Conservation (phyloP, 2,113 vertebrate species). For the Rhipidura dahli region DNA sequence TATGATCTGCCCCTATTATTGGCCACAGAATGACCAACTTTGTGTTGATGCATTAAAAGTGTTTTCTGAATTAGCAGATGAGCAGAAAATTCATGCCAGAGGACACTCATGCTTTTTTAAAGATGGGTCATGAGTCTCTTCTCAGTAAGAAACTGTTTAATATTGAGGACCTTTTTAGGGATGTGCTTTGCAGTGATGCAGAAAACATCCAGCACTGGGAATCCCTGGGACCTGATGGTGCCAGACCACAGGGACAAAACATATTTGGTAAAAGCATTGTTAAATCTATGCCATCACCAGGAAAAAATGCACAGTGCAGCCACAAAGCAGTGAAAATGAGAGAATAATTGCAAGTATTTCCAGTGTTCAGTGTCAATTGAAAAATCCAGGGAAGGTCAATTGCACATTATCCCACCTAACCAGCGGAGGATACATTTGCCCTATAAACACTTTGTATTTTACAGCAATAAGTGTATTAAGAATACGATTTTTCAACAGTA, state of each 20-base stretch:
- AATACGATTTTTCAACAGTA: neutral
- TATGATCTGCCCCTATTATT: neutral
- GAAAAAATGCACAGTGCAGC: neutral
- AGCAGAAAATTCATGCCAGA: neutral
- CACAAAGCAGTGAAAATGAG: neutral
- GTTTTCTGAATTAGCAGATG: neutral
- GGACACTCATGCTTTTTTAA: neutral
- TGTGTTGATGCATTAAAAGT: neutral
- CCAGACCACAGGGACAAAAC: neutral
- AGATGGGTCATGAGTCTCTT: neutral
- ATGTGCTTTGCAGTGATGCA: neutral
- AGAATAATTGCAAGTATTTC: neutral
- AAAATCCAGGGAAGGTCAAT: neutral
- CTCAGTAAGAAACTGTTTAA: neutral
- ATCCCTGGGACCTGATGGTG: neutral
- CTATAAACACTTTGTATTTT: neutral
- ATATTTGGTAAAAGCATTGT: rapidly evolving
- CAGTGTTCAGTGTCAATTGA: neutral
- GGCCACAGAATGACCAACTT: neutral
- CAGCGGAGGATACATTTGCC: neutral
- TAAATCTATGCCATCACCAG: neutral
- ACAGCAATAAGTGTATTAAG: neutral
- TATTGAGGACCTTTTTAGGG: neutral
- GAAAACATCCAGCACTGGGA: neutral
- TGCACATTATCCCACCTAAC: neutral